A percentile compares a stretch with the other conserved stretches of the same genome.
phyloP scores from a whole-genome alignment of 2,888 invertebrate species.

The Sepioteuthis lessoniana region DNA sequence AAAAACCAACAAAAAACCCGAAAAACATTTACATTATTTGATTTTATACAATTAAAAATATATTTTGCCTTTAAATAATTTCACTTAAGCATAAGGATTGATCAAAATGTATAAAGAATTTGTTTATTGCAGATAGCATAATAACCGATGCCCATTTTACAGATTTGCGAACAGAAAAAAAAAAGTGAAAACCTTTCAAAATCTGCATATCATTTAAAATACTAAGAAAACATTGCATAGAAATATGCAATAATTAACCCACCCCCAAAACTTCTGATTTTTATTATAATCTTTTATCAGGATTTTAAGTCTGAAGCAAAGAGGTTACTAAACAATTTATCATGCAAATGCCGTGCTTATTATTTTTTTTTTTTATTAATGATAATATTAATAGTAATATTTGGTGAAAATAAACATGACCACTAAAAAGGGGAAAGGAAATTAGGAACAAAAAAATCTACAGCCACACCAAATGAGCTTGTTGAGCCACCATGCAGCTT shows the following conservation, averaged over 20 bases:
- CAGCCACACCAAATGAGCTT: background rate
- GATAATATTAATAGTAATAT: background rate
- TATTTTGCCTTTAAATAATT: no score
- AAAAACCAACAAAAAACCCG: no score
- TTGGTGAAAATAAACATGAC: background rate
- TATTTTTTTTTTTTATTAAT: background rate
- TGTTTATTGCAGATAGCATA: background rate
- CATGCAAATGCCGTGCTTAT: conserved; percentile 12
- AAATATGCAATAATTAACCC: no score
- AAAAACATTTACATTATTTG: background rate
- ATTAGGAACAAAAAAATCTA: background rate
- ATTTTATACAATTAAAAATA: no score
- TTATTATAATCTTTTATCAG: no score
- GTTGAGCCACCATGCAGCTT: background rate
- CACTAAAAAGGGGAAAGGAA: background rate
- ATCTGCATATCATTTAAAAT: background rate
- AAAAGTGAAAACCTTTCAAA: background rate
- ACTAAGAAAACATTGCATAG: no score
- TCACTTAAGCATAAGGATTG: no score
- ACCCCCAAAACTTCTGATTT: no score
- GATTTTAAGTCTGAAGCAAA: background rate
- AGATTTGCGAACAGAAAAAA: background rate
- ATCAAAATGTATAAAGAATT: no score
- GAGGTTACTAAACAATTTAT: background rate
- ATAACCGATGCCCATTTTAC: background rate